Evolutionary conservation across 1,140 invertebrate genomes (phyloP).

Genomic region (Trichonephila clavipes): DNA sequence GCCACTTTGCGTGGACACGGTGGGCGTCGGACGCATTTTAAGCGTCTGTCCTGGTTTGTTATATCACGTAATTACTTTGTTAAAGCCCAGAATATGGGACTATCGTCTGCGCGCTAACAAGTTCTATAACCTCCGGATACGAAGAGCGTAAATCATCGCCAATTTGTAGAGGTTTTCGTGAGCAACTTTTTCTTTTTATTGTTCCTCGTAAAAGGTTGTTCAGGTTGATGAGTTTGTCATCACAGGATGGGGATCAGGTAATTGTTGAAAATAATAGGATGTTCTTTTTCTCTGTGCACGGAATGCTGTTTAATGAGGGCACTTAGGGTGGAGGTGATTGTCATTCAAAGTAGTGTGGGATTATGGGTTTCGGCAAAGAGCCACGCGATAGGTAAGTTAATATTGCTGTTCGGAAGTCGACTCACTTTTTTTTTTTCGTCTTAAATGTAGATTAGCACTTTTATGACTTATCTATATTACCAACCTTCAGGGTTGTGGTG

Average conservation of each 20-base stretch:
- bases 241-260: neutral
- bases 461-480: too few relatives aligned
- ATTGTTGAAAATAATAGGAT: conserved; percentile 41
- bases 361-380: too few relatives aligned
- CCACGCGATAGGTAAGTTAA: too few relatives aligned
- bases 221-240: conserved; percentile 41
- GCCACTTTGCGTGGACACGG: neutral
- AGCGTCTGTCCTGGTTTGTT: conserved; percentile 9
- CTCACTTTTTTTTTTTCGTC: too few relatives aligned
- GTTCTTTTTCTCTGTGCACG: neutral
- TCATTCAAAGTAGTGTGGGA: too few relatives aligned
- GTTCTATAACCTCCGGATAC: conserved; percentile 35
- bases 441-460: too few relatives aligned
- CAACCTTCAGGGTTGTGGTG: too few relatives aligned
- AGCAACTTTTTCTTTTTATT: neutral
- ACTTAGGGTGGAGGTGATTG: too few relatives aligned
- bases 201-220: neutral
- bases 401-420: too few relatives aligned
- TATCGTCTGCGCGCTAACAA: neutral
- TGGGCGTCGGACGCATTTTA: conserved; percentile 28
- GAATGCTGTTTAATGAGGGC: too few relatives aligned
- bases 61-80: conserved; percentile 53
- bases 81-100: conserved; percentile 20
- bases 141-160: conserved; percentile 32
- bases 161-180: conserved; percentile 22